phyloP scores from a whole-genome alignment of 2,113 vertebrate genomes.

The Chloebia gouldiae region DNA sequence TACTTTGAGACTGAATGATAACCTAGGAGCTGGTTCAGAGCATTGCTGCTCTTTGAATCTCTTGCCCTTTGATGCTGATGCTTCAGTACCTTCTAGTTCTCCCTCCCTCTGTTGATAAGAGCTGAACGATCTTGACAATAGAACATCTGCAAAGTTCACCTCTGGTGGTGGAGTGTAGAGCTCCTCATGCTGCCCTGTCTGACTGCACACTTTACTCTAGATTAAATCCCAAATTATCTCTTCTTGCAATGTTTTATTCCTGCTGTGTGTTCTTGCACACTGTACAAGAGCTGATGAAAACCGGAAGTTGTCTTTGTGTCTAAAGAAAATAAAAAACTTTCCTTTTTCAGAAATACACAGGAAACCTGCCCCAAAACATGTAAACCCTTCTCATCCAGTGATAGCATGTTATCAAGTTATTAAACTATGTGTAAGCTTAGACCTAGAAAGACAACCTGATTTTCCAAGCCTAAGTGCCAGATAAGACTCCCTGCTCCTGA shows the following conservation, averaged over 20 bases:
- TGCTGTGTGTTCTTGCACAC: neutral
- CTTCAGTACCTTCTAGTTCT: neutral
- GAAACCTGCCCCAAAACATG: accelerated
- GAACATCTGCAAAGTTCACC: neutral
- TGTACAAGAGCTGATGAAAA: neutral
- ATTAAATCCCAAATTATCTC: neutral
- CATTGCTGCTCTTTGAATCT: neutral
- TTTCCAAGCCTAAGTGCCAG: neutral
- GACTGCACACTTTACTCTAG: neutral
- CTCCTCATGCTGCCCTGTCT: neutral
- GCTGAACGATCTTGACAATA: neutral
- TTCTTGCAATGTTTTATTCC: neutral
- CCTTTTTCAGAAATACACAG: neutral
- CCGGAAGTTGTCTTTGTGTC: neutral
- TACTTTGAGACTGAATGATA: neutral
- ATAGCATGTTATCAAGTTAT: neutral
- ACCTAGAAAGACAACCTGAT: neutral
- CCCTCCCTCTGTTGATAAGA: neutral
- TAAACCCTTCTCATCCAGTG: neutral
- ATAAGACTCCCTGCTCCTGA: neutral
- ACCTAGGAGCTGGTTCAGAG: neutral
- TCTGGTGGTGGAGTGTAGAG: neutral
- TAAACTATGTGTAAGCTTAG: neutral
- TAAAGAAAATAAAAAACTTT: neutral
- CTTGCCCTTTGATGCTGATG: neutral